Percentiles rank a stretch among this genome's conserved stretches.
Evolutionary conservation across 2,888 invertebrate species (phyloP).

Genomic region (Calameuta idolon): DNA sequence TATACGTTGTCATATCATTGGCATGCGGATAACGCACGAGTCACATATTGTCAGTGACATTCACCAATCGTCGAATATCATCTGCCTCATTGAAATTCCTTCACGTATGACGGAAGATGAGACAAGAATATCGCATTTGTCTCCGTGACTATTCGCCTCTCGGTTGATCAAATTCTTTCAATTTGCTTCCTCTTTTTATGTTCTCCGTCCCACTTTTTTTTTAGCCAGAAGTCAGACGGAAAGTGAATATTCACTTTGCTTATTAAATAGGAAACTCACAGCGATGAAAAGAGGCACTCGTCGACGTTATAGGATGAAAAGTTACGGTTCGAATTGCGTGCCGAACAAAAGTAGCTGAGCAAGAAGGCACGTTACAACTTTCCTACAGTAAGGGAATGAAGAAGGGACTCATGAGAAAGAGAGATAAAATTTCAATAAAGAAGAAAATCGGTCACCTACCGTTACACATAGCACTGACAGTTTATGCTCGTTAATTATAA

Average conservation of each 20-base stretch:
- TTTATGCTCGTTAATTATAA: not conserved
- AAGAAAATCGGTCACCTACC: not conserved
- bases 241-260: slow-evolving; percentile 16
- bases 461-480: not conserved
- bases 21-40: slow-evolving; percentile 45
- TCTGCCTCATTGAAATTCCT: slow-evolving; percentile 55
- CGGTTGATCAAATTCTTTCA: slow-evolving; percentile 47
- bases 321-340: not conserved
- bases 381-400: not conserved
- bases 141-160: slow-evolving; percentile 30
- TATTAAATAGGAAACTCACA: not conserved
- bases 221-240: slow-evolving; percentile 11
- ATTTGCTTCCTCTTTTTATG: not conserved
- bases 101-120: slow-evolving; percentile 43
- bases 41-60: slow-evolving; percentile 50
- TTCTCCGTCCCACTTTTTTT: slow-evolving; percentile 25
- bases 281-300: not conserved
- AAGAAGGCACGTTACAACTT: not conserved
- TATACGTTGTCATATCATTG: slow-evolving; percentile 29
- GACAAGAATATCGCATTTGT: slow-evolving; percentile 54
- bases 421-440: not conserved
- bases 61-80: slow-evolving; percentile 56
- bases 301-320: not conserved
- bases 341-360: not conserved
- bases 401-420: not conserved